These are phyloP conservation scores for Psophia crepitans DNA, from an alignment of 2,113 vertebrate species.

Conservation along the genomic window DNA sequence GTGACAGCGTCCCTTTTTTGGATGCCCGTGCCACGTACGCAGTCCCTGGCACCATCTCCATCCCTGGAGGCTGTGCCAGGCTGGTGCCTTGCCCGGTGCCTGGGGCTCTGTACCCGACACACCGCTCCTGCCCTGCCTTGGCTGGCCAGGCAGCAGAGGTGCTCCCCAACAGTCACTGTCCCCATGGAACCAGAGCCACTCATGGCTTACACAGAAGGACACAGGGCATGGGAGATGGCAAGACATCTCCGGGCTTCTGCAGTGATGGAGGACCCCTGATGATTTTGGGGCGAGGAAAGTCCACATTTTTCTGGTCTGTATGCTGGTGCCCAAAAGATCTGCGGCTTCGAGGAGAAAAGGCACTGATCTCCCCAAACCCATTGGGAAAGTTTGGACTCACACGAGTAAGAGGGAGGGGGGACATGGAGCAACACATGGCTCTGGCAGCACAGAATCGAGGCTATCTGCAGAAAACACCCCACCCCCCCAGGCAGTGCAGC, in stretches of 20 bases:
- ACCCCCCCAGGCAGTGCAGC: neutral
- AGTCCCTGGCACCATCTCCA: neutral
- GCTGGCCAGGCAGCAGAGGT: neutral
- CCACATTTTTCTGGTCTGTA: accelerated
- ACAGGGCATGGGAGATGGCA: neutral
- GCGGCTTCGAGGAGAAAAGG: neutral
- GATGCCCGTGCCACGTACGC: neutral
- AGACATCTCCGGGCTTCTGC: neutral
- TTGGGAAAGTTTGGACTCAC: neutral
- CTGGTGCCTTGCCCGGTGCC: neutral
- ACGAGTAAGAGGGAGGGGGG: accelerated
- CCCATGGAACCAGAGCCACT: neutral
- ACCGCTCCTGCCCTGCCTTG: neutral
- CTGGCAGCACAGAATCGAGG: accelerated
- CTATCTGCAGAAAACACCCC: neutral
- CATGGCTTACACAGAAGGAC: neutral
- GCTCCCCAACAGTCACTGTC: neutral
- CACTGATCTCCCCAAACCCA: neutral
- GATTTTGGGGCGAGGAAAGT: neutral
- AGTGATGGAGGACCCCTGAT: neutral
- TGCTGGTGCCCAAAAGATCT: neutral
- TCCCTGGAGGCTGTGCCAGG: neutral
- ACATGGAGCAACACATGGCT: neutral
- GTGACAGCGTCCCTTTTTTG: neutral
- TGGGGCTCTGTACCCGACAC: neutral